Conservation (phyloP, 2,113 vertebrate genomes). For the Clarias batrachus region DNA sequence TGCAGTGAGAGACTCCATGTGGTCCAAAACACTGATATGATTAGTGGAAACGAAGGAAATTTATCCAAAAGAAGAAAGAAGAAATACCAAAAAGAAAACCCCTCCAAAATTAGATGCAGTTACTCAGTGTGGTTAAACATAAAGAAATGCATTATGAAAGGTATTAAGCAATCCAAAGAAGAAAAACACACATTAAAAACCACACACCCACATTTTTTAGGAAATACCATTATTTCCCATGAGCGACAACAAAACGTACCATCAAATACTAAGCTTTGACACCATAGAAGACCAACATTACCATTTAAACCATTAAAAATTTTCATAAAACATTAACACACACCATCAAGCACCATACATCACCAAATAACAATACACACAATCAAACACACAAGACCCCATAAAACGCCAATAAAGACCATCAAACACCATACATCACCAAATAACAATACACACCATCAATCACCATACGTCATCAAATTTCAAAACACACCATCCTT, state of each 20-base stretch:
- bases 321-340: neutral
- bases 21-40: constrained; percentile 4
- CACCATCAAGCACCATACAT: too few species aligned
- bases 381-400: neutral
- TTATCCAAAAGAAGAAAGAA: neutral
- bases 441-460: neutral
- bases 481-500: neutral
- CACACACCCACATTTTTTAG: neutral
- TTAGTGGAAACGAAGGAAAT: neutral
- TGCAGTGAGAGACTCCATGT: neutral
- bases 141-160: neutral
- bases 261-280: too few species aligned
- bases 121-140: neutral
- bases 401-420: neutral
- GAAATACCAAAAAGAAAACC: neutral
- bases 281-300: too few species aligned
- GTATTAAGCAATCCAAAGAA: neutral
- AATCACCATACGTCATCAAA: neutral
- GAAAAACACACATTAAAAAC: neutral
- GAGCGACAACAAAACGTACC: neutral
- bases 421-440: neutral
- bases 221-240: neutral
- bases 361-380: neutral
- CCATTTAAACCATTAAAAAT: neutral
- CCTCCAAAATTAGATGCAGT: neutral